Evolutionary conservation across 2,113 vertebrate species (phyloP).

Genomic region (Cinclus cinclus): DNA sequence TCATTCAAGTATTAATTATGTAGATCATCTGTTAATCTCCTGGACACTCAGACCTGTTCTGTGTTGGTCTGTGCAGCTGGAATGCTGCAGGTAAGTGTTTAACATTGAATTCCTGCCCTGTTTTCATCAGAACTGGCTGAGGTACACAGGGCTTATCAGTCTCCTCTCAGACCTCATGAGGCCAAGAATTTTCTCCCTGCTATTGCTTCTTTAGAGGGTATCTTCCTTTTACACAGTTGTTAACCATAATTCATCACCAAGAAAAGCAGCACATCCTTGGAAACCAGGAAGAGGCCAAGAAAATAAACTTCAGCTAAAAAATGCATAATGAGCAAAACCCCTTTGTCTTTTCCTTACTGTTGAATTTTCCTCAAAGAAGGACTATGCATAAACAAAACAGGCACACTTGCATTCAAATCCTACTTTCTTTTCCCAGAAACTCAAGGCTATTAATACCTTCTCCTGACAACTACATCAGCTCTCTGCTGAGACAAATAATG

Average conservation of each 20-base stretch:
- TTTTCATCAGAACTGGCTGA: neutral
- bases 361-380: neutral
- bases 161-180: neutral
- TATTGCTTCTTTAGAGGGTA: neutral
- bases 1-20: neutral
- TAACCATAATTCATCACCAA: neutral
- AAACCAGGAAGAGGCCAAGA: neutral
- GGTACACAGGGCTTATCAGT: neutral
- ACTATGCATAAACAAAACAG: neutral
- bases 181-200: neutral
- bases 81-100: neutral
- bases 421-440: neutral
- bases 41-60: neutral
- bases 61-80: neutral
- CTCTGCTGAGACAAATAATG: neutral
- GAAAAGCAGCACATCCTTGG: neutral
- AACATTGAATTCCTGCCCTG: neutral
- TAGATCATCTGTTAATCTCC: neutral
- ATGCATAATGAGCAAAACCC: neutral
- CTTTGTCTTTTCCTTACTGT: neutral
- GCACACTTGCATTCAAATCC: neutral
- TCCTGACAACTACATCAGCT: neutral
- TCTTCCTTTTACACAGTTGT: neutral
- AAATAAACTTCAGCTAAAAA: neutral
- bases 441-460: slow-evolving; percentile 34